phyloP scores from a whole-genome alignment of 2,113 vertebrate species.

The Pterocles gutturalis region DNA sequence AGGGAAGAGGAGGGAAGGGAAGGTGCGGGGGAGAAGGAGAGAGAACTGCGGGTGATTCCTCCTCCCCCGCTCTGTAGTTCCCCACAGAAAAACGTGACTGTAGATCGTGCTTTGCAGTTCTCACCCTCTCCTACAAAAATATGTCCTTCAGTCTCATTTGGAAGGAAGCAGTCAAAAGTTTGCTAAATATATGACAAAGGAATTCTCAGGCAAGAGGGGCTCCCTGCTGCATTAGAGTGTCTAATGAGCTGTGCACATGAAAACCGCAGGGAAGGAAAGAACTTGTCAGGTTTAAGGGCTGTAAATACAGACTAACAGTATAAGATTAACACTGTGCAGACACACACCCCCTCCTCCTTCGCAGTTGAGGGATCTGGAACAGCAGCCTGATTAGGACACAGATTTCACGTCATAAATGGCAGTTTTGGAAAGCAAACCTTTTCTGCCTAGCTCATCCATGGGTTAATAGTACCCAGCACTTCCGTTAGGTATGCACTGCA shows the following conservation, averaged over 20 bases:
- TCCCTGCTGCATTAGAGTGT: conserved; percentile 23
- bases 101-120: conserved; percentile 47
- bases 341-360: no score
- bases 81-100: conserved; percentile 55
- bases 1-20: not conserved
- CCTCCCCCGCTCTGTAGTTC: conserved; percentile 49
- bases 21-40: not conserved
- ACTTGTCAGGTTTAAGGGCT: not conserved
- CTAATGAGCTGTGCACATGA: not conserved
- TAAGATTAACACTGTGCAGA: not conserved
- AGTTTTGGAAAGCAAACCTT: not conserved
- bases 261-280: not conserved
- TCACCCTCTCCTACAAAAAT: conserved; percentile 45
- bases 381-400: not conserved
- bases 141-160: conserved; percentile 23
- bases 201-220: conserved; percentile 32
- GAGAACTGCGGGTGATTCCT: conserved; percentile 51
- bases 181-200: conserved; percentile 48
- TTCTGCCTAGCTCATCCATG: not conserved
- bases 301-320: not conserved
- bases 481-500: not conserved
- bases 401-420: not conserved
- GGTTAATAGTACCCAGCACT: not conserved
- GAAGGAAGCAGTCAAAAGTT: conserved; percentile 56
- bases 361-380: not conserved